Conservation (phyloP, 2,888 invertebrate genomes). For the Ephialtes manifestator region DNA sequence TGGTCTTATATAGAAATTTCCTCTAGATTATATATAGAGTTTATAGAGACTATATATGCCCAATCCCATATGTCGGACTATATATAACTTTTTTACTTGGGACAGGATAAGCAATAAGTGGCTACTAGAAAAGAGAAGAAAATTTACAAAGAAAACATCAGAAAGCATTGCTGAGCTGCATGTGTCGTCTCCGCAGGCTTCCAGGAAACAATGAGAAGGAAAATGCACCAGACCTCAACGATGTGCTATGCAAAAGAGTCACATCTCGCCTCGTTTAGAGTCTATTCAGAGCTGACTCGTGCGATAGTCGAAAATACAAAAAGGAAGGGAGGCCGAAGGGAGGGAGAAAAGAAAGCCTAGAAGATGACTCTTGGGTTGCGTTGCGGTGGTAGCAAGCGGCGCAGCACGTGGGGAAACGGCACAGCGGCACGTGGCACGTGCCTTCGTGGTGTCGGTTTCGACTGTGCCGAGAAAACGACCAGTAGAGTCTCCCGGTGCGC, state of each 20-base stretch:
- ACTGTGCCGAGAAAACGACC: constrained; percentile 50
- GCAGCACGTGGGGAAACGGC: constrained; percentile 51
- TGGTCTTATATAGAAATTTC: too few relatives aligned
- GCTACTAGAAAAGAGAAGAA: neutral
- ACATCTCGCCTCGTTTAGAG: constrained; percentile 28
- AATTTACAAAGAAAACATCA: neutral
- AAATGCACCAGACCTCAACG: constrained; percentile 14
- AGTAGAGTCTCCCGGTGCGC: constrained; percentile 76
- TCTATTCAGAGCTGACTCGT: constrained; percentile 43
- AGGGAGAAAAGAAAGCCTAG: constrained; percentile 42
- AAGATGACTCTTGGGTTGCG: constrained; percentile 33
- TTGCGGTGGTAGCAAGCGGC: constrained; percentile 26
- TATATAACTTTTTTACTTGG: too few relatives aligned
- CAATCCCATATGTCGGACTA: too few relatives aligned
- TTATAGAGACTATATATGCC: too few relatives aligned
- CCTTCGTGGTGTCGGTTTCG: constrained; percentile 71
- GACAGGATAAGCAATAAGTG: neutral
- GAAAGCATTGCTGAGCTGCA: neutral
- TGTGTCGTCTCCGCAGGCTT: neutral
- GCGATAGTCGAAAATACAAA: constrained; percentile 53
- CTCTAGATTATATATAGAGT: too few relatives aligned
- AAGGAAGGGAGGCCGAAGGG: constrained; percentile 24
- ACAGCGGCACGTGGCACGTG: constrained; percentile 79
- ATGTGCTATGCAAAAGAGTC: constrained; percentile 34
- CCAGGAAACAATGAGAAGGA: constrained; percentile 19